Percentiles rank a stretch among this genome's conserved stretches.
Conservation (phyloP, 2,888 invertebrate genomes). For the Cephus sareptanus region DNA sequence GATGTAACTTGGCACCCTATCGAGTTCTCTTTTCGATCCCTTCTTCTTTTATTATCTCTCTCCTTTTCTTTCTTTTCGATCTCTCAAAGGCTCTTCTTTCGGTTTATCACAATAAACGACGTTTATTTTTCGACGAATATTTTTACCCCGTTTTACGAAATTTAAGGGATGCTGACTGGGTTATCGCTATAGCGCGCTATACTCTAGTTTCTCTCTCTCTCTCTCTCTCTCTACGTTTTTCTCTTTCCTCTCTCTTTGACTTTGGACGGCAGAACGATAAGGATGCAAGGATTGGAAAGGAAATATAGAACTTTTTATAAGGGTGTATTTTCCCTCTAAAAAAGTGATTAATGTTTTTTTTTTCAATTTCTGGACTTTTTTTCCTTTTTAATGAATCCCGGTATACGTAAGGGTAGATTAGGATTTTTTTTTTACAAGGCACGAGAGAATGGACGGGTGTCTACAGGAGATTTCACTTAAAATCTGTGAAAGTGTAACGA, state of each 20-base stretch:
- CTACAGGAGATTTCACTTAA: neutral
- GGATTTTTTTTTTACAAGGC: neutral
- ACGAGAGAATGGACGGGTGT: neutral
- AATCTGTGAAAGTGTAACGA: neutral
- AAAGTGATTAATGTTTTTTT: neutral
- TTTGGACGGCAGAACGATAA: neutral
- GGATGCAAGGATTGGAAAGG: neutral
- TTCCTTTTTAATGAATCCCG: neutral
- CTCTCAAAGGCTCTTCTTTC: slow-evolving; percentile 16
- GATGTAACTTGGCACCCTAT: slow-evolving; percentile 2
- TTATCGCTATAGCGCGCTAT: neutral
- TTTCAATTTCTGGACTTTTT: neutral
- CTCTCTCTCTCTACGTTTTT: neutral
- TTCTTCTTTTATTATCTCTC: slow-evolving; percentile 11
- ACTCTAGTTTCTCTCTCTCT: neutral
- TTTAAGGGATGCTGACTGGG: neutral
- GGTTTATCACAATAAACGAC: neutral
- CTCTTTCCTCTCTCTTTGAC: neutral
- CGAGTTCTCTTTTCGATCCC: neutral
- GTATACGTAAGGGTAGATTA: neutral
- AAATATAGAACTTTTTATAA: neutral
- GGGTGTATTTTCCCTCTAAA: neutral
- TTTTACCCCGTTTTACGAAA: neutral
- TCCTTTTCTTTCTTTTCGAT: slow-evolving; percentile 18
- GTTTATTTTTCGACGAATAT: neutral